Conservation (phyloP, 1,140 invertebrate species). For the Lasaia peninsularis region DNA sequence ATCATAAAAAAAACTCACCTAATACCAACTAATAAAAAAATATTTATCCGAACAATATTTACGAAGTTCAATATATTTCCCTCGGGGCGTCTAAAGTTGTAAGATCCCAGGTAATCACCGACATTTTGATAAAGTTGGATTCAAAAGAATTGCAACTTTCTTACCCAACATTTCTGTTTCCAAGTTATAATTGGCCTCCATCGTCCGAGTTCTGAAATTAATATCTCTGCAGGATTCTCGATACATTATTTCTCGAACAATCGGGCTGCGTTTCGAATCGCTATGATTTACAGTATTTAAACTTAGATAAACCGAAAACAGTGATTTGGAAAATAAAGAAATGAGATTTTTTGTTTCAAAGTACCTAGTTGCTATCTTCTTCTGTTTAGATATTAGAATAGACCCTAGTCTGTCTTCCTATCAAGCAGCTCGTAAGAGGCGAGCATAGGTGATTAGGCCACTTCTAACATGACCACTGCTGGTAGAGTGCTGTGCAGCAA, state of each 20-base stretch:
- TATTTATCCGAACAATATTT: not conserved
- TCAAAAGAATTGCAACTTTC: slow-evolving; percentile 45
- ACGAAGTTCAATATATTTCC: not conserved
- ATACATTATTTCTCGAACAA: slow-evolving; percentile 27
- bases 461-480: no score
- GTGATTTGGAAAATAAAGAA: no score
- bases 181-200: slow-evolving; percentile 62
- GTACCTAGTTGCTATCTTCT: no score
- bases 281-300: slow-evolving; percentile 1
- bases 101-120: slow-evolving; percentile 3
- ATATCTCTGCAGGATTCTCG: slow-evolving; percentile 45
- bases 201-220: slow-evolving; percentile 55
- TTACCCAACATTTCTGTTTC: slow-evolving; percentile 39
- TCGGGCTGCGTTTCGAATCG: slow-evolving; percentile 11
- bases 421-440: no score
- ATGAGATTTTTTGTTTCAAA: no score
- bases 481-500: no score
- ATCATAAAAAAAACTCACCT: no score
- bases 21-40: no score
- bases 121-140: slow-evolving; percentile 40
- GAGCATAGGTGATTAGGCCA: no score
- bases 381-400: no score
- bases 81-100: not conserved
- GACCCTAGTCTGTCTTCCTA: no score
- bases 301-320: not conserved